Evolutionary conservation across 2,113 vertebrate genomes (phyloP), one percentile per base, ranked within the genome.

Genomic region (Ptilonorhynchus violaceus): DNA sequence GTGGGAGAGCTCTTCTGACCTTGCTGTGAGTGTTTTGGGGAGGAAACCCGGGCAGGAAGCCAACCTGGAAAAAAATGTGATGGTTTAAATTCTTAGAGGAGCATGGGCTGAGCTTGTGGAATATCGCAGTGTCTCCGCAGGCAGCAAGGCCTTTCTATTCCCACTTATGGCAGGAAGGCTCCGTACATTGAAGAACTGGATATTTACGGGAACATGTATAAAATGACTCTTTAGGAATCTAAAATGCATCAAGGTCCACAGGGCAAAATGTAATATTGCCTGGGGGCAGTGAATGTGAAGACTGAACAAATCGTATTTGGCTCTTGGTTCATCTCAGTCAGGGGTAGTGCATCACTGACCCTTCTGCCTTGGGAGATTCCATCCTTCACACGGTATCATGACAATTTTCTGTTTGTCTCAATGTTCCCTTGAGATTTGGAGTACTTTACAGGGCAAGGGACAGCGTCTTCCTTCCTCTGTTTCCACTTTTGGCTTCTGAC

Each of bases 341-440:
- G 53, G 46, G 11, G 13, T 5, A 28, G 23, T 0, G 0, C 39
- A 7, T 77, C 0, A 0, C 73, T 81, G 68, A 28, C 13, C 31
- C 23, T 80, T 62, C 14, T 77, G 46, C 15, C 15, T 0, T 55
- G 47, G 42, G 42, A 60, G 9, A 42, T 58, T 58, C 19, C 37
- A 19, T 44, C 44, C 76, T 88, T 41, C 33, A 60, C 47, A 7
- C 31, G 13, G 1, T 27, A 6, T 60, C 31, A 19, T 0, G 1
- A 15, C 30, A 24, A 16, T 63, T 90, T 84, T 73, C n/a, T 80
- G 20, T 70, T 75, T 76, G 15, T 72, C 41, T 85, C 17, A 2
- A 10, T 14, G 13, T 47, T 67, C 28, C 47, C 13, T 21, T 76
- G 67, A 82, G 60, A 64, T 59, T 7, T 33, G 37, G 23, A 68